These are phyloP conservation scores for Campopleginae sp. DNA, from an alignment of 2,888 invertebrate species.

Conservation along the genomic window DNA sequence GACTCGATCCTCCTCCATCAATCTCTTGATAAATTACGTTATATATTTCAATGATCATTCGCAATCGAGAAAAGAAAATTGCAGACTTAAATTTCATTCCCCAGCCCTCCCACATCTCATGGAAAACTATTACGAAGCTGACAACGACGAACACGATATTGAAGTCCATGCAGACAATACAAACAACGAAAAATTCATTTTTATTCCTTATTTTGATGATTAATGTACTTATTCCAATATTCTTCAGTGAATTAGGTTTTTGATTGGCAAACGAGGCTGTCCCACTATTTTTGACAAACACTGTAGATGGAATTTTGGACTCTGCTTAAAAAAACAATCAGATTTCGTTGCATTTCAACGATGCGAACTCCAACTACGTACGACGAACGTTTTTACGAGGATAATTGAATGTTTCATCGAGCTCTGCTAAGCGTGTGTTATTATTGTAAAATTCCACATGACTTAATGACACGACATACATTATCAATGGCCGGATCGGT, in stretches of 20 bases:
- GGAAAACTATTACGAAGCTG: background rate
- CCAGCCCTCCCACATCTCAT: background rate
- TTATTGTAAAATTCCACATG: slow-evolving; percentile 39
- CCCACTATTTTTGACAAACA: no score
- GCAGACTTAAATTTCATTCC: background rate
- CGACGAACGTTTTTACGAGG: slow-evolving; percentile 16
- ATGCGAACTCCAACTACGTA: no score
- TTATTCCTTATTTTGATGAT: no score
- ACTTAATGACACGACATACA: slow-evolving; percentile 25
- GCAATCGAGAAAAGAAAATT: background rate
- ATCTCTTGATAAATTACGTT: background rate
- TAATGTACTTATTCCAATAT: no score
- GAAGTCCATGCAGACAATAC: no score
- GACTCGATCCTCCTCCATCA: slow-evolving; percentile 24
- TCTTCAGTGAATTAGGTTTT: no score
- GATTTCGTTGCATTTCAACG: no score
- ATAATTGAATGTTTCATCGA: slow-evolving; percentile 37
- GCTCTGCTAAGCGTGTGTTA: slow-evolving; percentile 14
- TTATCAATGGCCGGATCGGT: background rate
- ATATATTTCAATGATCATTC: slow-evolving; percentile 17
- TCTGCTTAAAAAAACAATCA: no score
- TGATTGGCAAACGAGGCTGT: no score
- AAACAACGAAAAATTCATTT: no score
- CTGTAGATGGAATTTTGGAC: no score
- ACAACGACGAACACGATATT: no score